Percentiles rank a stretch among this genome's conserved stretches.
Evolutionary conservation across 2,113 vertebrate genomes (phyloP).

Genomic region (Brachyhypopomus gauderio): DNA sequence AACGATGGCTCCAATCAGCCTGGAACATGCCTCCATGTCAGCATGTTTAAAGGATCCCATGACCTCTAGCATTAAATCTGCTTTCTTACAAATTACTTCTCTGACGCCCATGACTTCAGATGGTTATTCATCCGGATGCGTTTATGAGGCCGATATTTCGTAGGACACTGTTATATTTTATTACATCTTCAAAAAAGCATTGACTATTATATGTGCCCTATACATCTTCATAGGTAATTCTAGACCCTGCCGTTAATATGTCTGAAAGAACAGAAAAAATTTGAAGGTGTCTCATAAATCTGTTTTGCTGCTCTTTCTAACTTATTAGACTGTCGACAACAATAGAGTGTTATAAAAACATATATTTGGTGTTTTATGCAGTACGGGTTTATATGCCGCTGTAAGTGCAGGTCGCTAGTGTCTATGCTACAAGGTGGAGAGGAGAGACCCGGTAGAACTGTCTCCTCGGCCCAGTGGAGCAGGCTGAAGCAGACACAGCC

Average conservation of each 20-base stretch:
- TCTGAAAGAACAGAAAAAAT: too few species aligned
- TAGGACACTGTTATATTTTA: neutral
- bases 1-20: neutral
- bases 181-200: neutral
- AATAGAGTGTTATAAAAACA: neutral
- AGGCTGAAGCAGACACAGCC: constrained; percentile 1
- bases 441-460: neutral
- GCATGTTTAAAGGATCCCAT: constrained; percentile 32
- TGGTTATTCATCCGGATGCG: neutral
- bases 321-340: too few species aligned
- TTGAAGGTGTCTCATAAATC: too few species aligned
- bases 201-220: neutral
- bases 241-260: too few species aligned
- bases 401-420: constrained; percentile 10
- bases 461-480: constrained; percentile 13
- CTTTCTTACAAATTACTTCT: neutral
- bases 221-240: neutral
- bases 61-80: constrained; percentile 30
- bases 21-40: constrained; percentile 32
- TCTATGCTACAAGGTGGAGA: neutral
- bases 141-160: neutral
- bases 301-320: too few species aligned
- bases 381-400: constrained; percentile 8
- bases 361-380: neutral
- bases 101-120: neutral